phyloP scores from a whole-genome alignment of 2,797 vertebrate species.

The Pseudopleuronectes americanus region DNA sequence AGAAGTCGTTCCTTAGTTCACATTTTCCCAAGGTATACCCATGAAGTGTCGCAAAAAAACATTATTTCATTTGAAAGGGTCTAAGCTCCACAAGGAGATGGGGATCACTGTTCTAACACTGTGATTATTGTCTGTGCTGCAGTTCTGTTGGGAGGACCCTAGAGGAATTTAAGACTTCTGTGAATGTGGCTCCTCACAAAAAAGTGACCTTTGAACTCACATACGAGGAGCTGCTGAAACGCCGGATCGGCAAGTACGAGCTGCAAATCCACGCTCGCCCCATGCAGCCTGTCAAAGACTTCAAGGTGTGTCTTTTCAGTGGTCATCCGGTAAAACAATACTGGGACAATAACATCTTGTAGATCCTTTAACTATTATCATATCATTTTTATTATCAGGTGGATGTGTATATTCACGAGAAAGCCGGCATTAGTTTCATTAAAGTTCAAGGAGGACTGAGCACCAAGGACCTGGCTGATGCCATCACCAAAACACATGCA shows the following conservation, averaged over 20 bases:
- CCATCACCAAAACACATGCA: conserved; percentile 65
- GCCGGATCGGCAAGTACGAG: conserved; percentile 87
- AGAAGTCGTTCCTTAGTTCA: background rate
- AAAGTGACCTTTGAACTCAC: conserved; percentile 87
- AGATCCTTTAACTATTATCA: background rate
- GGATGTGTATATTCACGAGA: conserved; percentile 81
- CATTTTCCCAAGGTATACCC: background rate
- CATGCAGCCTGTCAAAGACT: conserved; percentile 88
- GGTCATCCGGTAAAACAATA: background rate
- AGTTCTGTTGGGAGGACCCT: conserved; percentile 83
- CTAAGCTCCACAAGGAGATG: background rate
- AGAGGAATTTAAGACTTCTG: conserved; percentile 91
- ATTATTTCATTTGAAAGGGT: too few relatives aligned
- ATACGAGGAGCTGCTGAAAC: conserved; percentile 90
- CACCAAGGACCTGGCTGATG: conserved; percentile 66
- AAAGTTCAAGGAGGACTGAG: conserved; percentile 77
- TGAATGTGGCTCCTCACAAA: conserved; percentile 84
- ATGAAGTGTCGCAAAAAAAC: background rate
- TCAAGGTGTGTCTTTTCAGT: conserved; percentile 82
- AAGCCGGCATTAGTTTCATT: conserved; percentile 71
- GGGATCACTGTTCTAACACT: background rate
- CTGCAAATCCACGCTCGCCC: conserved; percentile 87
- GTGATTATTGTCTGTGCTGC: background rate
- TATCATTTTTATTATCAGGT: conserved; percentile 61
- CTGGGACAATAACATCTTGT: background rate